phyloP scores from a whole-genome alignment of 1,140 invertebrate genomes.

The Zaprionus camerounensis region DNA sequence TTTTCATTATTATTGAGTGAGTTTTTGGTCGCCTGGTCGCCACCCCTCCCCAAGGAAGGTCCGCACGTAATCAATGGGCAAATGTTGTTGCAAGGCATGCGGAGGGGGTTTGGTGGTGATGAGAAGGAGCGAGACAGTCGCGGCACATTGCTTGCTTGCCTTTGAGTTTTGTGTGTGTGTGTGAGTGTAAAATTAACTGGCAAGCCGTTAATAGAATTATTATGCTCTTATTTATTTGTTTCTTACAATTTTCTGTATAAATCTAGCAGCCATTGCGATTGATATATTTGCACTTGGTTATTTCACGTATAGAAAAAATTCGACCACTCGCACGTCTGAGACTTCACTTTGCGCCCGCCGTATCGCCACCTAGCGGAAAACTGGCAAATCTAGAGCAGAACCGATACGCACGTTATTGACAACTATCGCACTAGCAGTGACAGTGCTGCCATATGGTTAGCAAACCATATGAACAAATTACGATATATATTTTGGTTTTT shows the following conservation, averaged over 20 bases:
- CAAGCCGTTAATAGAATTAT: constrained; percentile 23
- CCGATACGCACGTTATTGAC: constrained; percentile 26
- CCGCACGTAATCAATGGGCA: constrained; percentile 66
- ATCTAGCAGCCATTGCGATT: constrained; percentile 81
- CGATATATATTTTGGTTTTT: not conserved
- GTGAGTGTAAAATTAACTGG: not conserved
- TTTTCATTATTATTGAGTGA: constrained; percentile 32
- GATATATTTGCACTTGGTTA: constrained; percentile 66
- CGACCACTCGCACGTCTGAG: constrained; percentile 58
- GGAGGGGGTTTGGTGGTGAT: constrained; percentile 13
- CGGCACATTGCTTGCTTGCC: constrained; percentile 37
- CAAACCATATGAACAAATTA: constrained; percentile 8
- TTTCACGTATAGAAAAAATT: constrained; percentile 69
- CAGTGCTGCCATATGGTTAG: constrained; percentile 17
- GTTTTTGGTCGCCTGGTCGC: not conserved
- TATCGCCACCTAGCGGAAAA: constrained; percentile 79
- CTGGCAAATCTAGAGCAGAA: constrained; percentile 53
- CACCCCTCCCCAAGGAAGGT: constrained; percentile 12
- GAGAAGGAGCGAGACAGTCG: constrained; percentile 26
- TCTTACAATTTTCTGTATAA: constrained; percentile 84
- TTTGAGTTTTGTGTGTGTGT: not conserved
- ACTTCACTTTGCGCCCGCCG: constrained; percentile 66
- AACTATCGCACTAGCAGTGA: constrained; percentile 25
- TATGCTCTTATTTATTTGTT: constrained; percentile 38
- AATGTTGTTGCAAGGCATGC: constrained; percentile 9